Percentiles rank a stretch among this genome's conserved stretches.
These are phyloP conservation scores for Numida meleagris DNA, from an alignment of 2,113 vertebrate species.

Conservation along the genomic window DNA sequence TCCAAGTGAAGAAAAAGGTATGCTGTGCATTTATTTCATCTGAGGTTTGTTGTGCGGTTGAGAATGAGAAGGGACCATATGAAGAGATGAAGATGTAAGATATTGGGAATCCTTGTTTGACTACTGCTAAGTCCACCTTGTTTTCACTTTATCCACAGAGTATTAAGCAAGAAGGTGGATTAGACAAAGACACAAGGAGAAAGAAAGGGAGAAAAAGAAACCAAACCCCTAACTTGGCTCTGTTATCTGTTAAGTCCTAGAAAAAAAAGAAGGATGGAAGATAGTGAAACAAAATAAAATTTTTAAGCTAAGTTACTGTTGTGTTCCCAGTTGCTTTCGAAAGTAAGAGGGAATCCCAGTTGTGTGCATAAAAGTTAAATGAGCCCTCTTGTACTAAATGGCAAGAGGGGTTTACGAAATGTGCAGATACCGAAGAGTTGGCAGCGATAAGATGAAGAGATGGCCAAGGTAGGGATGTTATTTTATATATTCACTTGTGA, in stretches of 20 bases:
- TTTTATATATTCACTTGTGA: background rate
- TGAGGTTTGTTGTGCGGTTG: background rate
- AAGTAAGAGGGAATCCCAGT: rapidly evolving
- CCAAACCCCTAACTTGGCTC: too few relatives aligned
- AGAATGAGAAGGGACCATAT: background rate
- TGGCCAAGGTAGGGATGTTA: background rate
- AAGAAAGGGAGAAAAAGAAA: background rate
- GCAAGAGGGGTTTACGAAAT: background rate
- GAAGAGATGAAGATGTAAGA: background rate
- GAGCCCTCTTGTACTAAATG: background rate
- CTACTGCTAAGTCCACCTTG: background rate
- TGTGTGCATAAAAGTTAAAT: background rate
- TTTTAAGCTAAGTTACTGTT: background rate
- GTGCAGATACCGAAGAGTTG: background rate
- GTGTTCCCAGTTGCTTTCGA: background rate
- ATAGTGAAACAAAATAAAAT: background rate
- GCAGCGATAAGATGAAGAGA: background rate
- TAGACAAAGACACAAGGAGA: background rate
- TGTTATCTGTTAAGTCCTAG: background rate
- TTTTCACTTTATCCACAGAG: background rate
- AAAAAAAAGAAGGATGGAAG: background rate
- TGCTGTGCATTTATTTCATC: rapidly evolving
- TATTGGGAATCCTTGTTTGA: background rate
- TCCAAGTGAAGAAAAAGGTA: background rate
- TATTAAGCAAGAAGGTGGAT: too few relatives aligned